A percentile compares a stretch with the other conserved stretches of the same genome.
Evolutionary conservation across 2,888 invertebrate genomes (phyloP).

Genomic region (Pherbina coryleti): DNA sequence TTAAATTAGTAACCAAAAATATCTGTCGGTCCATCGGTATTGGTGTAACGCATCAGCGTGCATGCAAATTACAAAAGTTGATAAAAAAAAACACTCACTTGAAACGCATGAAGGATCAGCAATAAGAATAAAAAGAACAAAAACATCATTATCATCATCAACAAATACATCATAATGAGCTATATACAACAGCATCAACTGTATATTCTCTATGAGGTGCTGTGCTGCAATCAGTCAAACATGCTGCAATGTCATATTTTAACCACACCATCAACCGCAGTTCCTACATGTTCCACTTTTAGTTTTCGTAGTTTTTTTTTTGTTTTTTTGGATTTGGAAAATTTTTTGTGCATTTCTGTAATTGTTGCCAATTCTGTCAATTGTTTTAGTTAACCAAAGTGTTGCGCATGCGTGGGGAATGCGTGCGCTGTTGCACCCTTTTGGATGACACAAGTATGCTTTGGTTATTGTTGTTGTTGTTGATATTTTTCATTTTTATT

Average conservation of each 20-base stretch:
- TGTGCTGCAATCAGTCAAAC: background rate
- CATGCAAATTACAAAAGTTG: background rate
- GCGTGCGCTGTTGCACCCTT: background rate
- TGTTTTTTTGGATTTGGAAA: conserved; percentile 13
- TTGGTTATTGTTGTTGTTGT: conserved; percentile 34
- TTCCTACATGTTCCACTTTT: background rate
- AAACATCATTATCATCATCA: background rate
- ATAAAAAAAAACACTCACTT: background rate
- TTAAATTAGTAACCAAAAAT: background rate
- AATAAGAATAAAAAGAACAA: background rate
- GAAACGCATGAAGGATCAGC: conserved; percentile 2
- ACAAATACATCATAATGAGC: background rate
- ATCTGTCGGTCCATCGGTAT: conserved; percentile 2
- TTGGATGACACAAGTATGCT: background rate
- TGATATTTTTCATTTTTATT: conserved; percentile 41
- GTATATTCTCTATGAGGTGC: background rate
- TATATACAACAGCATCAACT: background rate
- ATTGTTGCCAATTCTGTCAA: background rate
- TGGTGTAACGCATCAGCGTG: conserved; percentile 1
- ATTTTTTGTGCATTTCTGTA: background rate
- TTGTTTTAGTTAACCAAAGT: background rate
- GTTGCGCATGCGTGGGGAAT: conserved; percentile 30
- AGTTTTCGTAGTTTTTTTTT: background rate
- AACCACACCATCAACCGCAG: background rate
- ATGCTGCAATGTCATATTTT: background rate